Evolutionary conservation across 2,113 vertebrate genomes (phyloP).

Genomic region (Cavia porcellus): DNA sequence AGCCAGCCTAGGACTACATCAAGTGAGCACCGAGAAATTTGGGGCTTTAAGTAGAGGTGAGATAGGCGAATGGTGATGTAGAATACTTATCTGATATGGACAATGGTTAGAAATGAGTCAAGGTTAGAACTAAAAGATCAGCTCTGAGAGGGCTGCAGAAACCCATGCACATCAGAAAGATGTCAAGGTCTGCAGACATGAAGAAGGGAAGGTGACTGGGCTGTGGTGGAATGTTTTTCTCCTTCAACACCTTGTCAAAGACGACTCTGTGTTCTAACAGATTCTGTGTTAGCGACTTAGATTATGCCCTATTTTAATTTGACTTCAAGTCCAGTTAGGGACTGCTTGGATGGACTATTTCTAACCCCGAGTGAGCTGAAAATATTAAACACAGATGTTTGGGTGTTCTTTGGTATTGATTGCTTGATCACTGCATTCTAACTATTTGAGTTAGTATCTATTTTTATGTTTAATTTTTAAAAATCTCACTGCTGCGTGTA

Average conservation of each 20-base stretch:
- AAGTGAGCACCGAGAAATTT: not conserved
- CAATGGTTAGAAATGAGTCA: not conserved
- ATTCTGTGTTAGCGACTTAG: not conserved
- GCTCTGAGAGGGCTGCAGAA: not conserved
- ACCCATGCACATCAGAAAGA: not conserved
- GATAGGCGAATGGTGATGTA: not conserved
- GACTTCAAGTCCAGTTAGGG: not conserved
- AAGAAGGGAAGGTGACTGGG: not conserved
- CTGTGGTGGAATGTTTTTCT: not conserved
- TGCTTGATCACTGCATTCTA: not conserved
- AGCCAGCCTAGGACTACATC: not conserved
- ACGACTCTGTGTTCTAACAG: no score
- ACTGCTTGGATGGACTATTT: not conserved
- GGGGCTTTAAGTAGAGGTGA: not conserved
- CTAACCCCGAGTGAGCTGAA: not conserved
- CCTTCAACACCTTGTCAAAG: not conserved
- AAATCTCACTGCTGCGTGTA: not conserved
- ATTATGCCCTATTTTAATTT: not conserved
- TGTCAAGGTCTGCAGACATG: not conserved
- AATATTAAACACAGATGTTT: not conserved
- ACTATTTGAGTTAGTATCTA: not conserved
- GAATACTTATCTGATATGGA: not conserved
- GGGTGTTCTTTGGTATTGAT: not conserved
- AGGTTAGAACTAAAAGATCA: not conserved
- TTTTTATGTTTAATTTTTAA: not conserved